Base-by-base conservation (phyloP, 2,113 vertebrate species). In the Calypte anna region DNA sequence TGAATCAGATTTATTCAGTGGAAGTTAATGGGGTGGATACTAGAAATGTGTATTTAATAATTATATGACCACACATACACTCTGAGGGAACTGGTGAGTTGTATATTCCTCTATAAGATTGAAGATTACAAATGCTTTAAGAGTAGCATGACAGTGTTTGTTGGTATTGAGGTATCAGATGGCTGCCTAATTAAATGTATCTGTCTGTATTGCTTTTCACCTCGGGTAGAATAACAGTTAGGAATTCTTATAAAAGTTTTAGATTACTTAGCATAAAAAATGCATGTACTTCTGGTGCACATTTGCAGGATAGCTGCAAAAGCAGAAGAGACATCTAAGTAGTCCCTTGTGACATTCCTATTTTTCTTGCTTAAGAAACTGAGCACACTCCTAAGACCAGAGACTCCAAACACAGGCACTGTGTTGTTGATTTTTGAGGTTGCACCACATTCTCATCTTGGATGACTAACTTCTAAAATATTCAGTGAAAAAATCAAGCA, bases 241-340 rank as follows among this genome's bases (percentile, higher is more conserved):
- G 94, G 97, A 97, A 97, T 97, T 97, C 97, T 96, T 97, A 95
- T 80, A 93, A 88, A 97, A 96, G 98, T 97, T 97, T 98, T 97
- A 95, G 93, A 94, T 98, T 98, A 97, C 98, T 90, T 83, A n/a
- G 61, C 96, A 98, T 98, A 82, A 98, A 98, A 98, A 97, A 98
- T 98, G 88, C 94, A 98, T 98, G 98, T 54, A 59, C 92, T 83
- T 96, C 77, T 95, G 96, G 83, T 96, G 95, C 93, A 84, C 91
- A 23, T 91, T 91, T 95, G 94, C 93, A 94, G 88, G 89, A 43
- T 89, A 90, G 88, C 91, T 90, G 91, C 94, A 96, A 77, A 88
- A 97, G 95, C 87, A 95, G 94, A 89, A 79, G 86, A 96, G 92
- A 83, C 69, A 81, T 94, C 87, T 96, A 93, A 96, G 94, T 95